Conservation (phyloP, 2,113 vertebrate genomes). For the Malurus elegans region DNA sequence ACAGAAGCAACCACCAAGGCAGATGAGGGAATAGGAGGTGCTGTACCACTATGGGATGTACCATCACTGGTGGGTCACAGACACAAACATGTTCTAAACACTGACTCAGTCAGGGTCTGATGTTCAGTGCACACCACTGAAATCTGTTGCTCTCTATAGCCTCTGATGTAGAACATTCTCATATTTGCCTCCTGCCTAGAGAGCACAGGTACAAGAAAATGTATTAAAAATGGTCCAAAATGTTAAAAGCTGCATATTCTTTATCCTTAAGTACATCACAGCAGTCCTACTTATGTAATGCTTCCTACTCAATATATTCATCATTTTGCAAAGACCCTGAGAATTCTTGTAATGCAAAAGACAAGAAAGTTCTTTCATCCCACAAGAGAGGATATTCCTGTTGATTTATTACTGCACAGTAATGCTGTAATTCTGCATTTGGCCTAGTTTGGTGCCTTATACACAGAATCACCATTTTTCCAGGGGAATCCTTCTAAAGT, state of each 20-base stretch:
- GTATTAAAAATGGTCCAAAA: not conserved
- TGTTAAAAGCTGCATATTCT: not conserved
- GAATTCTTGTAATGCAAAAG: not conserved
- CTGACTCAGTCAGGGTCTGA: not conserved
- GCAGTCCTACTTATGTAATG: not conserved
- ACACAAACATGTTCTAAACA: not conserved
- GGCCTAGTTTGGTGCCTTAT: not conserved
- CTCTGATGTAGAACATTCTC: not conserved
- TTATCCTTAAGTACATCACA: not conserved
- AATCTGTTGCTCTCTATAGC: not conserved
- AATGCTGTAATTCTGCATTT: not conserved
- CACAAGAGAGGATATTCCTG: not conserved
- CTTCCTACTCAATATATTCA: not conserved
- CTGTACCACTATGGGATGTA: not conserved
- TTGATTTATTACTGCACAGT: not conserved
- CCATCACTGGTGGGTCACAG: not conserved
- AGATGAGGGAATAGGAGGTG: not conserved
- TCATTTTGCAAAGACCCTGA: not conserved
- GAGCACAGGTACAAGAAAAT: not conserved
- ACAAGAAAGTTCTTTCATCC: not conserved
- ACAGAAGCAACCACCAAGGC: not conserved
- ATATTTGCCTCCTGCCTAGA: not conserved
- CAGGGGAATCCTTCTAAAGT: not conserved
- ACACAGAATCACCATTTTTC: not conserved
- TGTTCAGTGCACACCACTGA: not conserved